phyloP scores from a whole-genome alignment of 2,888 invertebrate species.

The Caenorhabditis sp. region DNA sequence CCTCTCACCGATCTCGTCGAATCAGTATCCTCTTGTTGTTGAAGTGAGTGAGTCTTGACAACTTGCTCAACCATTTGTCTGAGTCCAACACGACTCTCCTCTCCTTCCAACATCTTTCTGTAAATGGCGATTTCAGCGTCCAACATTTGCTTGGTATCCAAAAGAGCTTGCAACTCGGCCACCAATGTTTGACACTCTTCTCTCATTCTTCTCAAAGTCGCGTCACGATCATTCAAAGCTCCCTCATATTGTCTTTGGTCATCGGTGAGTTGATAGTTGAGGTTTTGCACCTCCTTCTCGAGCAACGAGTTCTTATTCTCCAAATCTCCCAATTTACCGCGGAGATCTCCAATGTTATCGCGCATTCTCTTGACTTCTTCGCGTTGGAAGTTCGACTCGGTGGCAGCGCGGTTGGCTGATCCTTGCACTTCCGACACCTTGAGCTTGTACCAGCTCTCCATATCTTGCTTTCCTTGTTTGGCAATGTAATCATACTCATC shows the following conservation, averaged over 20 bases:
- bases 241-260: conserved; percentile 72
- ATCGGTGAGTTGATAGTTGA: conserved; percentile 73
- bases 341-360: conserved; percentile 50
- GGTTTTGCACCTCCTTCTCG: conserved; percentile 68
- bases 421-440: conserved; percentile 72
- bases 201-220: conserved; percentile 71
- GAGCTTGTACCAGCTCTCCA: conserved; percentile 75
- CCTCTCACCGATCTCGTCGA: conserved; percentile 70
- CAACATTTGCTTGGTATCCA: conserved; percentile 75
- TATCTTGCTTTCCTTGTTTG: conserved; percentile 72
- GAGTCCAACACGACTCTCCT: conserved; percentile 72
- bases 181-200: conserved; percentile 72
- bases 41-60: conserved; percentile 71
- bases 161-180: conserved; percentile 70
- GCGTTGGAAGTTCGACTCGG: conserved; percentile 74
- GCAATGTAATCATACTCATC: conserved; percentile 73
- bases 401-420: conserved; percentile 72
- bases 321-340: conserved; percentile 55
- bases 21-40: conserved; percentile 71
- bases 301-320: conserved; percentile 61
- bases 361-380: conserved; percentile 70
- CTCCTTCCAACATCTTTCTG: conserved; percentile 75
- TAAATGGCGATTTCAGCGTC: conserved; percentile 76
- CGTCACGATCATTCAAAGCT: conserved; percentile 71
- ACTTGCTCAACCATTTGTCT: conserved; percentile 70